A percentile compares a stretch with the other conserved stretches of the same genome.
Evolutionary conservation across 2,113 vertebrate species (phyloP).

Genomic region (Brevimyrus niger): DNA sequence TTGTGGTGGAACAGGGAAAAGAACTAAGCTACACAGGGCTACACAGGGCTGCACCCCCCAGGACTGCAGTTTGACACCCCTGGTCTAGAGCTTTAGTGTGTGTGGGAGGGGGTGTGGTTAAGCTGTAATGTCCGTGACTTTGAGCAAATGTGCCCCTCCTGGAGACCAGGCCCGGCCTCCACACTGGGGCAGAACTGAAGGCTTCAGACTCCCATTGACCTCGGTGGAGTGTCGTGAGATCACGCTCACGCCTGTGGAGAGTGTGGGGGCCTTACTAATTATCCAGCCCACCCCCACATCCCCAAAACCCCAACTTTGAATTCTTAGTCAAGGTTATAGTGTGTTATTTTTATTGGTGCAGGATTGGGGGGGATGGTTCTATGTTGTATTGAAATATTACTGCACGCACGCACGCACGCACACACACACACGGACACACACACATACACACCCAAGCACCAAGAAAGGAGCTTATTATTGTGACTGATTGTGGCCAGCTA

Average conservation of each 20-base stretch:
- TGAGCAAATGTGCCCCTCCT: background rate
- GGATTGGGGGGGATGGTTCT: background rate
- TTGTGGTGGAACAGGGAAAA: no score
- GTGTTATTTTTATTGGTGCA: background rate
- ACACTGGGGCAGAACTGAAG: background rate
- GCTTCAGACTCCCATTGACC: slow-evolving; percentile 42
- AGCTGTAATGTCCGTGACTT: background rate
- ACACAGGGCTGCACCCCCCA: no score
- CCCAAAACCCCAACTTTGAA: background rate
- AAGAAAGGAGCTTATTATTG: slow-evolving; percentile 44
- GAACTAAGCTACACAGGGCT: no score
- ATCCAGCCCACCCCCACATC: slow-evolving; percentile 17
- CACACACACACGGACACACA: background rate
- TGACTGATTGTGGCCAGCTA: slow-evolving; percentile 48
- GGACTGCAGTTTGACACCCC: no score
- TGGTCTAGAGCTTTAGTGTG: background rate
- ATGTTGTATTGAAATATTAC: background rate
- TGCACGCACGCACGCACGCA: no score
- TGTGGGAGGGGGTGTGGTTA: background rate
- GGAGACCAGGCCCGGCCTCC: slow-evolving; percentile 39
- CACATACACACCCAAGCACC: background rate
- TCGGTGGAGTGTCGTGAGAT: slow-evolving; percentile 36
- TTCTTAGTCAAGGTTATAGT: background rate
- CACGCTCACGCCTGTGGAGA: slow-evolving; percentile 41
- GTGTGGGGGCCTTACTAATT: slow-evolving; percentile 79